phyloP scores from a whole-genome alignment of 2,888 invertebrate genomes.

The Ceramica pisi region DNA sequence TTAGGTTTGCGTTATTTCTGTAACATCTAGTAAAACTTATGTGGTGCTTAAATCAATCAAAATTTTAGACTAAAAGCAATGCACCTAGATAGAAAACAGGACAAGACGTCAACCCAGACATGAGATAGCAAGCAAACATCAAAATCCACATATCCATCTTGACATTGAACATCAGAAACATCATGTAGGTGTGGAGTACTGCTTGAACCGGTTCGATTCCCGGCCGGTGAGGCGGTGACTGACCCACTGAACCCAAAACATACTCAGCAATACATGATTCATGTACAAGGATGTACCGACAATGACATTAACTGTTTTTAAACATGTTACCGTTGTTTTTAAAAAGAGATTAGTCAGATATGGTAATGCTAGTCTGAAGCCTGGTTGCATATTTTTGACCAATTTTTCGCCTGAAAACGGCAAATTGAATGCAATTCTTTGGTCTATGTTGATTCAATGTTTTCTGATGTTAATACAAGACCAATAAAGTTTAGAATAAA shows the following conservation, averaged over 20 bases:
- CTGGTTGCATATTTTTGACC: constrained; percentile 2
- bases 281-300: constrained; percentile 63
- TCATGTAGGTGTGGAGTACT: constrained; percentile 64
- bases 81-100: neutral
- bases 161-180: constrained; percentile 57
- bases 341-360: constrained; percentile 26
- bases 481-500: constrained; percentile 4
- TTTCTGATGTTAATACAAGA: neutral
- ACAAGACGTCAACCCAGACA: too few relatives aligned
- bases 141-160: constrained; percentile 40
- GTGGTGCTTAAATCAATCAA: neutral
- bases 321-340: constrained; percentile 40
- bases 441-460: neutral
- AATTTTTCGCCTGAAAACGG: neutral
- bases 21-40: neutral
- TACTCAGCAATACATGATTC: constrained; percentile 60
- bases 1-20: too few relatives aligned
- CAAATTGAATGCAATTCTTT: neutral
- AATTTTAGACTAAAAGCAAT: neutral
- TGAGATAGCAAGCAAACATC: constrained; percentile 15
- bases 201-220: constrained; percentile 72
- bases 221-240: constrained; percentile 64
- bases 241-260: constrained; percentile 74
- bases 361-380: constrained; percentile 19
- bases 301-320: constrained; percentile 56